Base-by-base conservation (phyloP, 2,888 invertebrate genomes). In the Pachymerium ferrugineum region DNA sequence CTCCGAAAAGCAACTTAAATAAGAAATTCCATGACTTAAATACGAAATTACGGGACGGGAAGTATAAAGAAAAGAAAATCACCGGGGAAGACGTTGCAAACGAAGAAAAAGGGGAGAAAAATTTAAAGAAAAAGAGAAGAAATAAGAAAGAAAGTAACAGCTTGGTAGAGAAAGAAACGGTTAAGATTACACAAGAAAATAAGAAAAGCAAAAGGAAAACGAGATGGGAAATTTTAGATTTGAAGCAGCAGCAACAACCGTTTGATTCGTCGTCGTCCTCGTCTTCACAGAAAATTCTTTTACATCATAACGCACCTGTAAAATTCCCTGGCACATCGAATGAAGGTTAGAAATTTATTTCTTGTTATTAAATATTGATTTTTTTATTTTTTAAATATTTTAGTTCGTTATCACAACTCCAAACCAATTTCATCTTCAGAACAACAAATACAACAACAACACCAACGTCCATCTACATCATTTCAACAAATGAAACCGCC, bases 141-240 rank as follows among this genome's bases (percentile, higher is more conserved):
- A 62, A 62, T 28, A 62, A 62, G 62, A 62, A 62, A 62, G 5
- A 28, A 3, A 28, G 62, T 28, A 62, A 62, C 28, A 10, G 25
- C 10, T 8, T 62, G 62, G 28, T 62, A 3, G 62, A 62, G 14
- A 62, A 1, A 28, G 62, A 62, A 62, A 28, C 62, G 62, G 25
- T 28, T 14, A 62, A 62, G 25, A 62, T 25, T 10, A 0, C 28
- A 3, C 6, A 25, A 62, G 62, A 62, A 25, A 62, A 62, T n/a
- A 62, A 62, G 28, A 62, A 62, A 28, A 62, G 62, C 28, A 62
- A 62, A 28, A 22, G 62, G 62, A 62, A 62, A 62, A 62, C 62
- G 62, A 62, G 28, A 62, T 62, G 62, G 62, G 62, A 62, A n/a
- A 28, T 25, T 62, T 22, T 62, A 12, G 28, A 62, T 62, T 62